Conservation (phyloP, 2,113 vertebrate species). For the Nycticorax nycticorax region DNA sequence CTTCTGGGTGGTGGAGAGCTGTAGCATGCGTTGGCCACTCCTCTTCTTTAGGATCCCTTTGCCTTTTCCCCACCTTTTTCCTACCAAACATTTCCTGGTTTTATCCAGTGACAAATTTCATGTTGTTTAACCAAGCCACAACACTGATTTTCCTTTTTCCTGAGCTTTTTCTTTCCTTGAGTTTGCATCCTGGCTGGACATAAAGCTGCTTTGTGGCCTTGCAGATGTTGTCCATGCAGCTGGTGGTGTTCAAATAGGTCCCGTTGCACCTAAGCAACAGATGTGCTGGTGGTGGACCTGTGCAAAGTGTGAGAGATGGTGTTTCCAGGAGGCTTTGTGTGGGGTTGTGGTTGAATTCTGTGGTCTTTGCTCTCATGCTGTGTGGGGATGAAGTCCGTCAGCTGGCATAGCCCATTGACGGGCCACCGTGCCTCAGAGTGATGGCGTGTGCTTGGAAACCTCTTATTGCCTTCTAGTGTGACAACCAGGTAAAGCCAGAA, state of each 20-base stretch:
- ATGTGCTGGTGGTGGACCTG: background rate
- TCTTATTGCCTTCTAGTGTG: background rate
- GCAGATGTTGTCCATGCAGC: background rate
- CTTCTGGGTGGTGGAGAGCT: background rate
- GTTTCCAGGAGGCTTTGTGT: background rate
- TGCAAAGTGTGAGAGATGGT: background rate
- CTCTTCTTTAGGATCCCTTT: background rate
- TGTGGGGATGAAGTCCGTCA: background rate
- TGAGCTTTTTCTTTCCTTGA: background rate
- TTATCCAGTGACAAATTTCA: background rate
- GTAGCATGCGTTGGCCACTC: background rate
- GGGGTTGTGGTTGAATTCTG: background rate
- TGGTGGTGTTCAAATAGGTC: background rate
- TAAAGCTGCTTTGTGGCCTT: background rate
- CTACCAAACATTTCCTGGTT: background rate
- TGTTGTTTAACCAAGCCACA: background rate
- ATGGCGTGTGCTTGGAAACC: background rate
- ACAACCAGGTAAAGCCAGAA: background rate
- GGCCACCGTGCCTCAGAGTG: background rate
- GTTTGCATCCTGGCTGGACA: background rate
- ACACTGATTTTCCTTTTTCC: background rate
- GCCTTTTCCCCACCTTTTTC: background rate
- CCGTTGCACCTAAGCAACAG: background rate
- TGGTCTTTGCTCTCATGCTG: background rate
- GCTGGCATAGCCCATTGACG: accelerated